Conservation (phyloP, 2,888 invertebrate genomes). For the Acheta domesticus region DNA sequence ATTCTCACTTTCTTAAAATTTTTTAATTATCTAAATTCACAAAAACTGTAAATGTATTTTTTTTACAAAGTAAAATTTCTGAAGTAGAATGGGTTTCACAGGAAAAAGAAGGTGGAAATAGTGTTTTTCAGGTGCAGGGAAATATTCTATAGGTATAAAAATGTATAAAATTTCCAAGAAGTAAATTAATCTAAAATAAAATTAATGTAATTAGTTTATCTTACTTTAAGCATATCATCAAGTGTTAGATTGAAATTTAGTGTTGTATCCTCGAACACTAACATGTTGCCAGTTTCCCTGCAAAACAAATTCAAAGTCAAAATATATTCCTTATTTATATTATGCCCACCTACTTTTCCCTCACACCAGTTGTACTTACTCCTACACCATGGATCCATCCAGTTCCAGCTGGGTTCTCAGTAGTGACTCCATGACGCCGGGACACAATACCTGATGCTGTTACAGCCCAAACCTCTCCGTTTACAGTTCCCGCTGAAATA, state of each 20-base stretch:
- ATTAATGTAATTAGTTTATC: too few species aligned
- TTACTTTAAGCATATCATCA: neutral
- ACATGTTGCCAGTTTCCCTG: slow-evolving; percentile 56
- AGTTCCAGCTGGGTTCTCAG: slow-evolving; percentile 68
- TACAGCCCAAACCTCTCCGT: slow-evolving; percentile 71
- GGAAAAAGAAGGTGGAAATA: too few species aligned
- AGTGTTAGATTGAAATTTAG: slow-evolving; percentile 26
- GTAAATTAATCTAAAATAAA: too few species aligned
- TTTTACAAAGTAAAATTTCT: too few species aligned
- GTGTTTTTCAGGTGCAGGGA: too few species aligned
- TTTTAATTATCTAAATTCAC: too few species aligned
- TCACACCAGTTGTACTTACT: slow-evolving; percentile 45
- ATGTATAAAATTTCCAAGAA: too few species aligned
- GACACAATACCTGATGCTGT: slow-evolving; percentile 66
- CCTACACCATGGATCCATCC: slow-evolving; percentile 73
- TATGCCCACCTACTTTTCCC: neutral
- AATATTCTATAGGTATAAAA: too few species aligned
- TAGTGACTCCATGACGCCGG: slow-evolving; percentile 70
- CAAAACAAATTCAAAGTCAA: slow-evolving; percentile 40
- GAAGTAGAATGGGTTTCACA: too few species aligned
- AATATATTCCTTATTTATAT: neutral
- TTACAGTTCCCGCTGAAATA: slow-evolving; percentile 61
- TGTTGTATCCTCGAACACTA: slow-evolving; percentile 42
- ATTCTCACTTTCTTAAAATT: too few species aligned
- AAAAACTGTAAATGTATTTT: too few species aligned